phyloP scores from a whole-genome alignment of 2,113 vertebrate species.

The Zosterops pallidus region DNA sequence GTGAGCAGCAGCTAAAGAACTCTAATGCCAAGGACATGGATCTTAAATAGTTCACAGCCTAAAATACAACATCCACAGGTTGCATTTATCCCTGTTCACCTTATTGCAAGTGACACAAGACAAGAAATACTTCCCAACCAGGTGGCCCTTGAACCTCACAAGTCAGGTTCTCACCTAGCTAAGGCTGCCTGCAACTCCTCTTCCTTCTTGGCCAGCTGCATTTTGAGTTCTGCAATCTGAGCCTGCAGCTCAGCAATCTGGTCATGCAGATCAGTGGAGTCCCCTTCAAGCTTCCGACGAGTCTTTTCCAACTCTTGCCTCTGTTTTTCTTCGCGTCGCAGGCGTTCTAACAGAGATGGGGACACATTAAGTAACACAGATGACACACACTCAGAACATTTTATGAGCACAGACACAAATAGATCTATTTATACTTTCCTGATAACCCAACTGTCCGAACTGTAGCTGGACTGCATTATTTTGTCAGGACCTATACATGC shows the following conservation, averaged over 20 bases:
- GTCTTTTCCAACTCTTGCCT: conserved; percentile 97
- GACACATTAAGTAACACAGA: background rate
- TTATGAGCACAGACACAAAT: background rate
- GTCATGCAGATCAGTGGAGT: conserved; percentile 89
- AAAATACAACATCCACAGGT: background rate
- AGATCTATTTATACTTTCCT: background rate
- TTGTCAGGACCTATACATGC: background rate
- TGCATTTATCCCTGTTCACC: background rate
- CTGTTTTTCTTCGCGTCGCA: conserved; percentile 92
- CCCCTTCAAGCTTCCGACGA: conserved; percentile 93
- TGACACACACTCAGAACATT: background rate
- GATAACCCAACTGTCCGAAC: background rate
- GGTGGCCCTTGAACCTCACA: background rate
- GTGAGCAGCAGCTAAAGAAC: background rate
- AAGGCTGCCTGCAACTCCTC: conserved; percentile 94
- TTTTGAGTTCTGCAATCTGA: conserved; percentile 94
- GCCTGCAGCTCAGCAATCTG: conserved; percentile 96
- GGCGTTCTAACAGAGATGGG: conserved; percentile 78
- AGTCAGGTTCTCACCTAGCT: conserved; percentile 79
- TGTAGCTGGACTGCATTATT: background rate
- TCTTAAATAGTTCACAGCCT: background rate
- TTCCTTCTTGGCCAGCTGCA: conserved; percentile 96
- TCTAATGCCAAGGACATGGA: background rate
- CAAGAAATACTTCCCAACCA: background rate
- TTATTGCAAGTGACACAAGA: background rate